Evolutionary conservation across 2,888 invertebrate genomes (phyloP).

Genomic region (Lissocephala sabroskyi): DNA sequence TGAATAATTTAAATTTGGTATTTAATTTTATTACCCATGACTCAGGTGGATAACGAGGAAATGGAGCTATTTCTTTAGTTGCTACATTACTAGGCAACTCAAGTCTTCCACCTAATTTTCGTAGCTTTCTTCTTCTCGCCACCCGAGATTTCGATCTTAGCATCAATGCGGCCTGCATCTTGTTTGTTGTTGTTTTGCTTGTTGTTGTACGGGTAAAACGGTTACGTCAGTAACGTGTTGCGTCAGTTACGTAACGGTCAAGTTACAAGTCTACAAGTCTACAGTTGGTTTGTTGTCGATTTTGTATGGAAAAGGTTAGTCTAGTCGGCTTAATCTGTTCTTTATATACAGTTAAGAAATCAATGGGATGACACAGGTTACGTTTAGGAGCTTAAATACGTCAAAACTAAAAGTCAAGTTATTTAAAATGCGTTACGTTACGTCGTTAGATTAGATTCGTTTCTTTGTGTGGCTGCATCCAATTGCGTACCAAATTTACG

Average conservation of each 20-base stretch:
- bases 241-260: conserved; percentile 7
- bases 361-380: conserved; percentile 64
- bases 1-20: conserved; percentile 61
- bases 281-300: too few species aligned
- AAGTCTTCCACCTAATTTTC: conserved; percentile 82
- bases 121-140: conserved; percentile 83
- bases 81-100: conserved; percentile 91
- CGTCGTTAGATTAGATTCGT: conserved; percentile 16
- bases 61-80: conserved; percentile 88
- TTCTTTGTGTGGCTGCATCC: conserved; percentile 29
- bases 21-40: conserved; percentile 77
- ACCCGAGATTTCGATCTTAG: conserved; percentile 92
- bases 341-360: conserved; percentile 34
- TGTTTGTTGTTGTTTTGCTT: conserved; percentile 54
- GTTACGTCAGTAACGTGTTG: conserved; percentile 2
- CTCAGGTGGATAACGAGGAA: conserved; percentile 89
- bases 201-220: conserved; percentile 29
- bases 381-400: conserved; percentile 67
- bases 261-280: neutral
- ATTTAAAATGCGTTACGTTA: conserved; percentile 11
- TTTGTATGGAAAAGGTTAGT: too few species aligned
- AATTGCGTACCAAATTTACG: conserved; percentile 27
- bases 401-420: conserved; percentile 62
- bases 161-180: conserved; percentile 94
- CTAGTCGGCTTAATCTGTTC: conserved; percentile 17